phyloP scores from a whole-genome alignment of 2,797 vertebrate genomes.

The Rhabdophis nuchalis region DNA sequence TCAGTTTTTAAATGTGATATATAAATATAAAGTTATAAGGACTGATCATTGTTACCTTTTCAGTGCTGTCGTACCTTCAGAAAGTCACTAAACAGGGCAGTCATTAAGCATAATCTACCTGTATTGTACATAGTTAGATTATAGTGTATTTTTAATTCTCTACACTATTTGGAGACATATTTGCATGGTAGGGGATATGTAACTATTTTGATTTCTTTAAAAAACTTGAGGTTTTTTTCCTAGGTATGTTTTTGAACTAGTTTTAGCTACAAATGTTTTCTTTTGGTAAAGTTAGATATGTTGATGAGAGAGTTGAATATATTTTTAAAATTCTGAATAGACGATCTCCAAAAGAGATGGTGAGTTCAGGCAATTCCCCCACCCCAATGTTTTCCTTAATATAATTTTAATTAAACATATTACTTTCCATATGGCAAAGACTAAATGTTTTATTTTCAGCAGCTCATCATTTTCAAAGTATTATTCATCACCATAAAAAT shows the following conservation, averaged over 20 bases:
- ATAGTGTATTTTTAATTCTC: background rate
- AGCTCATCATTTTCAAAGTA: conserved; percentile 61
- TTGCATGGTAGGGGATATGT: background rate
- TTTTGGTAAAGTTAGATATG: background rate
- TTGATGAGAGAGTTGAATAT: conserved; percentile 16
- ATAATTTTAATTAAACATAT: conserved; percentile 50
- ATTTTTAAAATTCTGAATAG: conserved; percentile 2
- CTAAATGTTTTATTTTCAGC: conserved; percentile 64
- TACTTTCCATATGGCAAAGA: conserved; percentile 52
- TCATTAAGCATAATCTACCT: background rate
- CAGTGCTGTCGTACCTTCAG: background rate
- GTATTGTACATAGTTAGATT: background rate
- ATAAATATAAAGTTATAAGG: background rate
- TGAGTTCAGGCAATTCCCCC: background rate
- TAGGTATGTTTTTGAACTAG: background rate
- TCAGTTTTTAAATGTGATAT: background rate
- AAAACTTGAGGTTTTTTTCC: background rate
- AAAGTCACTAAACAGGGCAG: background rate
- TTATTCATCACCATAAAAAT: conserved; percentile 71
- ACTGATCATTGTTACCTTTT: background rate
- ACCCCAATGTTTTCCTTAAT: conserved; percentile 21
- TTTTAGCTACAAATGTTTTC: background rate
- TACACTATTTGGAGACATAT: background rate
- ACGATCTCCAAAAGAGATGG: conserved; percentile 22
- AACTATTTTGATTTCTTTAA: background rate